Evolutionary conservation across 2,888 invertebrate genomes (phyloP), one percentile per base, ranked within the genome.

Genomic region (Hypsopygia costalis): DNA sequence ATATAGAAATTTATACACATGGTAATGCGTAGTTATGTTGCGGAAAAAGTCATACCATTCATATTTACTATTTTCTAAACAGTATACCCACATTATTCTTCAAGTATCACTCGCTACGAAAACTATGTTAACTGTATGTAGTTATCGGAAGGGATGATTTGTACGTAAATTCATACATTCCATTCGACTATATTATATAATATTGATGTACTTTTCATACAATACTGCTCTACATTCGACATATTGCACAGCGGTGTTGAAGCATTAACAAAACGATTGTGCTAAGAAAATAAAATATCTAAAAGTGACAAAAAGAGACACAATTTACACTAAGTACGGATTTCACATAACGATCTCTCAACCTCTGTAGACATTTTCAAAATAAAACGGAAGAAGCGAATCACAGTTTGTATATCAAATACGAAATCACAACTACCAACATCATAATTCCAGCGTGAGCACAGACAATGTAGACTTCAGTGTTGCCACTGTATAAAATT

Each of bases 261-360:
- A 58, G 57, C 60, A 61, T 46, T 62, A 55, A 58, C 55, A 54
- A 51, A 62, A 68, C 54, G 58, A 74, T 75, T 79, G 81, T 70
- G 69, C 72, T 76, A 74, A 73, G 49, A 66, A 63, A 62, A 64
- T 44, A 62, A 70, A 58, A 52, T 54, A 57, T 69, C 59, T 52
- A 68, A 65, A 69, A 70, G 62, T 31, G 25, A 38, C 60, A 50
- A 43, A 46, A 53, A 56, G 51, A 65, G 51, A 56, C 53, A 57
- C 60, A 63, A 68, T 75, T n/a, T 73, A 73, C 51, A 68, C 79
- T 81, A 82, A 83, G 77, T 79, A 79, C 79, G 70, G 62, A 51
- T 53, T 48, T 58, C 52, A 54, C 43, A 52, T 56, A 54, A 58
- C 40, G 64, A 65, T 62, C 58, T 70, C 68, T 68, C 72, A 62